These are phyloP conservation scores for Anoplius nigerrimus DNA, from an alignment of 2,888 invertebrate species.

Conservation along the genomic window DNA sequence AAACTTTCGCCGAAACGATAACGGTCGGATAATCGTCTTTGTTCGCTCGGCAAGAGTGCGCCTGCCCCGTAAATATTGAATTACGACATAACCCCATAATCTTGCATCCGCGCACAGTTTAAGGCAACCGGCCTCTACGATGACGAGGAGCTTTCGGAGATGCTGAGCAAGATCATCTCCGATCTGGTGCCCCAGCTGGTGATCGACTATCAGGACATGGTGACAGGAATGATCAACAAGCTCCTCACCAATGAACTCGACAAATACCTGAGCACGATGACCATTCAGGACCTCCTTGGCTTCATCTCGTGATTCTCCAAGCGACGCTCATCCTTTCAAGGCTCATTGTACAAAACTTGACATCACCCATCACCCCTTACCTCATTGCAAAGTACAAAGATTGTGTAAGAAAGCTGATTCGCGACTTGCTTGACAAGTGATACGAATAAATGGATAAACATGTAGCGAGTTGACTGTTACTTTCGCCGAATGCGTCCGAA, in stretches of 20 bases:
- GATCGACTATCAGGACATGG: slow-evolving; percentile 45
- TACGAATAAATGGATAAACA: no score
- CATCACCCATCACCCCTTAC: background rate
- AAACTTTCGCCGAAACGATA: no score
- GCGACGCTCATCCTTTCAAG: background rate
- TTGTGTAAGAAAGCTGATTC: background rate
- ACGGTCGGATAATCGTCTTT: no score
- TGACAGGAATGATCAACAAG: slow-evolving; percentile 22
- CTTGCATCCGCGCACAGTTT: slow-evolving; percentile 22
- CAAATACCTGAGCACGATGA: slow-evolving; percentile 33
- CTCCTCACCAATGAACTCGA: slow-evolving; percentile 20
- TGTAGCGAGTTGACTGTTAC: no score
- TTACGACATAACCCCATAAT: no score
- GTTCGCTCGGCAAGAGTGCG: background rate
- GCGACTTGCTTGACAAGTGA: no score
- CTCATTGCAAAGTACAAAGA: background rate
- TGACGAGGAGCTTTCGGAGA: slow-evolving; percentile 49
- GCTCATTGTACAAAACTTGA: background rate
- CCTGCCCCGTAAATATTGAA: background rate
- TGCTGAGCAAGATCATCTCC: slow-evolving; percentile 49
- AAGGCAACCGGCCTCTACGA: slow-evolving; percentile 53
- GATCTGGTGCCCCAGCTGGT: slow-evolving; percentile 50
- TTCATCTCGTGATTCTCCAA: no score
- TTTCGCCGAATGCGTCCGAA: no score
- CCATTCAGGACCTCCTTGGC: slow-evolving; percentile 34